These are phyloP conservation scores for Takifugu bimaculatus DNA, from an alignment of 2,113 vertebrate species.

Conservation along the genomic window DNA sequence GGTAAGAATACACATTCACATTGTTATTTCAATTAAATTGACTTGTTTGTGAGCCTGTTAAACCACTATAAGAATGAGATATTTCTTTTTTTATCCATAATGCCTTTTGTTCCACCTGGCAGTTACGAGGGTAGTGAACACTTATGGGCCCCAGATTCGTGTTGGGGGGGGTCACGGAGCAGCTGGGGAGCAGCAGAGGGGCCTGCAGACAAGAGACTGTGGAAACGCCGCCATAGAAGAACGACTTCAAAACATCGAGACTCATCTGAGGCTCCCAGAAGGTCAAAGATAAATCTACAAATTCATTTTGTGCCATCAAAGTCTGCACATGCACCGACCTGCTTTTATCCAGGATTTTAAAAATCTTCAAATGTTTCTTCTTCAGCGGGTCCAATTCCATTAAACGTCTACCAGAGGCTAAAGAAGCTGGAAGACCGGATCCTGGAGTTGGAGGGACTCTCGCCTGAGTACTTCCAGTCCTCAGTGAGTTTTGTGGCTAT, in stretches of 20 bases:
- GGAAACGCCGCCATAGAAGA: constrained; percentile 91
- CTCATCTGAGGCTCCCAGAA: constrained; percentile 86
- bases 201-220: constrained; percentile 72
- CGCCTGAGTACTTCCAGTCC: constrained; percentile 96
- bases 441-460: constrained; percentile 95
- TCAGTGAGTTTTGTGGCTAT: constrained; percentile 76
- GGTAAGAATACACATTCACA: constrained; percentile 67
- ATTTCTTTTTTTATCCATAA: too few species aligned
- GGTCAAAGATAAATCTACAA: constrained; percentile 65
- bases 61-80: too few species aligned
- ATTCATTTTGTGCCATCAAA: too few species aligned
- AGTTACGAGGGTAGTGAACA: constrained; percentile 96
- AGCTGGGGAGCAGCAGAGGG: constrained; percentile 74
- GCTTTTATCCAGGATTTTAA: too few species aligned
- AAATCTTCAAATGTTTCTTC: constrained; percentile 12
- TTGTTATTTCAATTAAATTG: too few species aligned
- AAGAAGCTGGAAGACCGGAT: constrained; percentile 97
- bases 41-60: too few species aligned
- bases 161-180: constrained; percentile 70
- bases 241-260: constrained; percentile 91
- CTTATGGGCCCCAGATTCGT: constrained; percentile 90
- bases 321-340: too few species aligned
- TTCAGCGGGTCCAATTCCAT: constrained; percentile 87
- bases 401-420: constrained; percentile 92
- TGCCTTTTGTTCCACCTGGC: constrained; percentile 5